Evolutionary conservation across 1,140 invertebrate species (phyloP).

Genomic region (Tigriopus japonicus): DNA sequence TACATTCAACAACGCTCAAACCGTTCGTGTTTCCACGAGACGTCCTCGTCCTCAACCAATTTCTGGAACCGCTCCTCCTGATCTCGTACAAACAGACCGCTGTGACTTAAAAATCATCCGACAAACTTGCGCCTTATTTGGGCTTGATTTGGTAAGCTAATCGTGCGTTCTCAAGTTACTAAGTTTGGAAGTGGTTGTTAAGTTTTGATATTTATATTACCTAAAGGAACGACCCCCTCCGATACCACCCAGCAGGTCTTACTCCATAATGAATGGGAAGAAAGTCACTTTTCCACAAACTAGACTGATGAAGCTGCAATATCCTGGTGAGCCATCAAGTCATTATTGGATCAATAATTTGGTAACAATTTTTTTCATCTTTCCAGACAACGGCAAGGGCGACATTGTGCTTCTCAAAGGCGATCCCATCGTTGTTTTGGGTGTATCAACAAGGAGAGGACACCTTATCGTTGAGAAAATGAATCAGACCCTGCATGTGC

Average conservation of each 20-base stretch:
- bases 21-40: conserved; percentile 19
- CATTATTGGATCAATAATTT: too few species aligned
- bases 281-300: conserved; percentile 80
- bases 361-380: too few species aligned
- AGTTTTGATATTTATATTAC: conserved; percentile 16
- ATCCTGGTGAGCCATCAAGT: too few species aligned
- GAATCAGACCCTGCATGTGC: conserved; percentile 55
- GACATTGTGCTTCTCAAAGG: conserved; percentile 49
- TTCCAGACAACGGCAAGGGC: conserved; percentile 36
- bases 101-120: conserved; percentile 68
- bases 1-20: conserved; percentile 10
- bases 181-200: too few species aligned
- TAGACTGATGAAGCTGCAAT: conserved; percentile 71
- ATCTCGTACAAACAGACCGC: conserved; percentile 34
- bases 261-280: conserved; percentile 75
- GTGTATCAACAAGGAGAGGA: conserved; percentile 53
- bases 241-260: conserved; percentile 64
- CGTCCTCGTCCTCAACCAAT: conserved; percentile 67
- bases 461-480: conserved; percentile 65
- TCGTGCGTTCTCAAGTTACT: background rate
- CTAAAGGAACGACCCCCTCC: conserved; percentile 64
- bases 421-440: conserved; percentile 58
- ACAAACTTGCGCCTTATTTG: conserved; percentile 70
- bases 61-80: conserved; percentile 37
- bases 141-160: conserved; percentile 54